These are phyloP conservation scores for Yponomeuta malinellus DNA, from an alignment of 2,888 invertebrate species.

Conservation along the genomic window DNA sequence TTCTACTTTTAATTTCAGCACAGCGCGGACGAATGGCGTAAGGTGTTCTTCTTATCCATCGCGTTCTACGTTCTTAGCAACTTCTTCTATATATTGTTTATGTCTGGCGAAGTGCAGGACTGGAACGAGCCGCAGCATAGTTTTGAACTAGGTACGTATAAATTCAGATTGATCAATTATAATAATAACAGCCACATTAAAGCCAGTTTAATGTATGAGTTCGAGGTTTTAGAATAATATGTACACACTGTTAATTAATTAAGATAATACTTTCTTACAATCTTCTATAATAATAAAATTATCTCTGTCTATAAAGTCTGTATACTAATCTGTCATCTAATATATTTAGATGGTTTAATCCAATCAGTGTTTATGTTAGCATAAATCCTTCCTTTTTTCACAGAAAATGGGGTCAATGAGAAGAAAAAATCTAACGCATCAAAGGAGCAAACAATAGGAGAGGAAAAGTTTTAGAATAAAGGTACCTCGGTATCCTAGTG, in stretches of 20 bases:
- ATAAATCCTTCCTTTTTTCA: background rate
- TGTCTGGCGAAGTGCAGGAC: slow-evolving; percentile 75
- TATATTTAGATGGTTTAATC: no score
- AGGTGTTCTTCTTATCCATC: slow-evolving; percentile 79
- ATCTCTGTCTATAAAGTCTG: no score
- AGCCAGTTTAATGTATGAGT: no score
- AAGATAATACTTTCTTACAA: no score
- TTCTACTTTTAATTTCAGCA: slow-evolving; percentile 49
- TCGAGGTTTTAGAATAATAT: no score
- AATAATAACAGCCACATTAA: background rate
- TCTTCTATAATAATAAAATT: no score
- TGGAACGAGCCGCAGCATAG: slow-evolving; percentile 73
- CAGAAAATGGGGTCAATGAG: slow-evolving; percentile 1
- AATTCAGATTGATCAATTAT: background rate
- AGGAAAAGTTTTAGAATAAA: slow-evolving; percentile 6
- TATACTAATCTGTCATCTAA: no score
- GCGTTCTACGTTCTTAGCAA: slow-evolving; percentile 76
- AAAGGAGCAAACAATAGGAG: background rate
- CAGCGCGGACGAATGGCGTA: slow-evolving; percentile 73
- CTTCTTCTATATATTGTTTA: slow-evolving; percentile 77
- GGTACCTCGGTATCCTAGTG: background rate
- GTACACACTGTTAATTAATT: no score
- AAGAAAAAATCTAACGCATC: slow-evolving; percentile 4
- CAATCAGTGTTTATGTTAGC: no score
- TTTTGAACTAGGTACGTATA: slow-evolving; percentile 36